Evolutionary conservation across 2,113 vertebrate genomes (phyloP), one percentile per base, ranked within the genome.

Genomic region (Hippolais icterina): DNA sequence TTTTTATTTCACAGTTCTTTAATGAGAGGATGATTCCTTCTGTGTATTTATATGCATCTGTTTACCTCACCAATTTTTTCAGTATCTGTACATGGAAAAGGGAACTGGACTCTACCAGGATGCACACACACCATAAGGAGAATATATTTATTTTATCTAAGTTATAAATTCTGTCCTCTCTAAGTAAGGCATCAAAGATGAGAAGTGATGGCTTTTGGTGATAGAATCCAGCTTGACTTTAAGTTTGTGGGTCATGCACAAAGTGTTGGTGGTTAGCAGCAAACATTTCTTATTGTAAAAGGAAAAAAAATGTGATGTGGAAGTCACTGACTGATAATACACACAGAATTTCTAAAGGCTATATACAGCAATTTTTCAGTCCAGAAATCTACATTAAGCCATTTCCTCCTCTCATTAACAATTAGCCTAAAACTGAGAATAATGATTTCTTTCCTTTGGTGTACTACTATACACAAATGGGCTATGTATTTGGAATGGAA

Each of bases 111-210:
- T 87, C 37, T 37, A 37, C 61, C 49, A 87, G 41, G 53, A 66
- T 80, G 52, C 7, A 66, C 28, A 68, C 39, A 88, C 7, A 68
- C 28, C 60, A 68, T 78, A 78, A 81, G 20, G 41, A 83, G 33
- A 81, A 81, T 54, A 31, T 77, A 82, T 85, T 93, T 90, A 64
- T 86, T 92, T 86, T 83, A 77, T 88, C 84, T 56, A 33, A 85
- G 71, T 56, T 66, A 44, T 33, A 88, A 91, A 86, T 60, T 66
- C 47, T 88, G 35, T 39, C 60, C 10, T 76, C 82, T 72, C 42
- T 90, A 76, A 86, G 22, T 31, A 88, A 86, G 17, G 22, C 15
- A n/a, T 96, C 75, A 83, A 90, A 91, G 71, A 66, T 63, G 47
- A 83, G 47, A 80, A 66, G 21, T 63, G 70, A 90, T 83, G 47